Base-by-base conservation (phyloP, 2,113 vertebrate genomes). In the Nesoenas mayeri region DNA sequence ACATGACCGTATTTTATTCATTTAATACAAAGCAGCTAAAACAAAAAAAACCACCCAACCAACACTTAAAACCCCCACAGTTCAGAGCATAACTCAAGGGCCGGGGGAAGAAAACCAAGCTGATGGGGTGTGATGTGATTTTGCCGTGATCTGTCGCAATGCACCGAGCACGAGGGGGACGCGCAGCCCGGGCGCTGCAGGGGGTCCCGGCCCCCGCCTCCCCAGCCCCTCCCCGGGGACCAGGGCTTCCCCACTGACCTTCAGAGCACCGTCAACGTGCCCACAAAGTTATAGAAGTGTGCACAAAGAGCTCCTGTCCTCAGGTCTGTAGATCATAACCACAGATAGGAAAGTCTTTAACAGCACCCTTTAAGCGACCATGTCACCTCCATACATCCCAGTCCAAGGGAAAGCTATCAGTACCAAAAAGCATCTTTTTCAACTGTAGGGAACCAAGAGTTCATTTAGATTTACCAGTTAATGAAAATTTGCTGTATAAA, bases 111-210 rank as follows among this genome's bases (percentile, higher is more conserved):
- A 74, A 65, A 1, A 2, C 3, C 4, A 31, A 44, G 71, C 81
- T 94, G 80, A 96, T 94, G 97, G 96, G 83, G 89, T 97, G 97
- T 69, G 92, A 97, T 61, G 93, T 95, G 97, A 97, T 96, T 66
- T 73, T 48, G 89, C 88, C 31, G 85, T 72, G 81, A 89, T 95
- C 89, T 62, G 26, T 53, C 12, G 32, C 81, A 6, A 44, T 44
- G 42, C 42, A 17, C 42, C 16, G 16, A 44, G 42, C 15, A 15
- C 42, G 42, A 42, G 42, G 42, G 42, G 42, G 15, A 42, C 42
- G 42, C 42, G 42, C 42, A 44, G 42, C 42, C 6, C 42, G 16
- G 42, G 42, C 42, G 42, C 42, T 44, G 44, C 44, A 19, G 44
- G 44, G 44, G 44, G 44, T 18, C 44, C 44, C 17, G 18, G 44